Conservation (phyloP, 2,888 invertebrate species). For the Luperina testacea region DNA sequence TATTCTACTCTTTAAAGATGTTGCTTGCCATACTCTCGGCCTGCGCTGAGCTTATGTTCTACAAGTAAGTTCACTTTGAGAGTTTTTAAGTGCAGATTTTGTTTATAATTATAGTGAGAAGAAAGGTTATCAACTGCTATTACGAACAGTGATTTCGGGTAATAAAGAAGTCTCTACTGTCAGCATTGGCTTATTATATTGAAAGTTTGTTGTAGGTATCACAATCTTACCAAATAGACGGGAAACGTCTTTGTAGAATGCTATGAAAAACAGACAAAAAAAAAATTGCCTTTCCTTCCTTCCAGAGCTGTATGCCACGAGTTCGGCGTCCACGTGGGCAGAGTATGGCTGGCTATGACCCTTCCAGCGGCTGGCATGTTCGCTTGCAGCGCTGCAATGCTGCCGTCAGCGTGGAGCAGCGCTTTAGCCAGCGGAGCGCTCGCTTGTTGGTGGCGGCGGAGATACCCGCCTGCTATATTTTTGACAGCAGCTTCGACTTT, state of each 20-base stretch:
- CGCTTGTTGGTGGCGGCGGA: conserved; percentile 96
- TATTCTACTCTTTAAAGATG: conserved; percentile 97
- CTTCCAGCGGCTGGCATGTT: conserved; percentile 97
- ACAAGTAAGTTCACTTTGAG: conserved; percentile 93
- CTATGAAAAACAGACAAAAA: background rate
- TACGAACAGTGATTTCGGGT: too few relatives aligned
- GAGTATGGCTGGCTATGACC: conserved; percentile 94
- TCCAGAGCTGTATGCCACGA: conserved; percentile 95
- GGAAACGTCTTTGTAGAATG: too few relatives aligned
- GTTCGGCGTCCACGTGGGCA: conserved; percentile 96
- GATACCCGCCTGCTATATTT: conserved; percentile 94
- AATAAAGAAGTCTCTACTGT: too few relatives aligned
- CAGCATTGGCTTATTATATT: background rate
- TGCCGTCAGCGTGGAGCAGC: conserved; percentile 99
- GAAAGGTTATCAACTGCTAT: background rate
- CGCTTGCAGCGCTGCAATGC: conserved; percentile 95
- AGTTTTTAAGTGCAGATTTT: background rate
- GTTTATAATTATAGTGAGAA: background rate
- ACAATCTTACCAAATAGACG: background rate
- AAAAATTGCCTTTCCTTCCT: background rate
- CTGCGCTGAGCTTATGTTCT: conserved; percentile 97
- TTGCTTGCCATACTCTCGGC: conserved; percentile 95
- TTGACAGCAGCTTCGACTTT: conserved; percentile 95
- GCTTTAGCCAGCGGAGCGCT: conserved; percentile 95
- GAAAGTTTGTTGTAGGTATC: background rate